Evolutionary conservation across 2,797 vertebrate genomes (phyloP), one percentile per base, ranked within the genome.

Genomic region (Toxotes lorentzi): DNA sequence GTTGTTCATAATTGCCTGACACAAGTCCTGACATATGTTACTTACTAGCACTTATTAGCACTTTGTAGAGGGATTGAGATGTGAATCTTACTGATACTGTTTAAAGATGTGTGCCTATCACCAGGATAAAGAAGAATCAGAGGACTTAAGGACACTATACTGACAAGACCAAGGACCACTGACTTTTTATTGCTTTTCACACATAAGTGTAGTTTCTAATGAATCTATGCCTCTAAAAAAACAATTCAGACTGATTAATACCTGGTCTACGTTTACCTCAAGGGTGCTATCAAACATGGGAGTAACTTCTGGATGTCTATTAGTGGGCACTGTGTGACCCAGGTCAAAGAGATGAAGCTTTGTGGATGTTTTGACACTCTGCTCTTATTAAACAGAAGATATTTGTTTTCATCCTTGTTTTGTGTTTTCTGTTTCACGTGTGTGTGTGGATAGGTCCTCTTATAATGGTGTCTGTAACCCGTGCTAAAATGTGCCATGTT

Each of bases 361-460:
- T 13, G 9, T 54, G 30, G 1, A 14, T 27, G 14, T n/a, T 34
- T 21, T 7, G 23, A 59, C 58, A 11, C 5, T 21, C 60, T 58
- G 43, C 40, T 61, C 1, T 32, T 45, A 27, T 62, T 47, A 69
- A 69, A 77, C 30, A 56, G 35, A 38, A 45, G 43, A 27, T 34
- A 4, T 2, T 23, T 54, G 14, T 21, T 24, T 12, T 21, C 8
- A 7, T 1, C 19, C 41, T 24, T 16, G 24, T 48, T 21, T 13
- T 19, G 27, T 30, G 27, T 30, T 12, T 16, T 38, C 21, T 47
- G 16, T 65, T 23, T 51, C 41, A 12, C 17, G 3, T 54, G 47
- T 48, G 32, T 24, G 4, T 27, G 16, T 35, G 6, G 50, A 12
- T 5, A 12, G 16, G 21, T 41, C 12, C 2, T 30, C 8, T 51